Evolutionary conservation across 2,113 vertebrate genomes (phyloP).

Genomic region (Onychostoma macrolepis): DNA sequence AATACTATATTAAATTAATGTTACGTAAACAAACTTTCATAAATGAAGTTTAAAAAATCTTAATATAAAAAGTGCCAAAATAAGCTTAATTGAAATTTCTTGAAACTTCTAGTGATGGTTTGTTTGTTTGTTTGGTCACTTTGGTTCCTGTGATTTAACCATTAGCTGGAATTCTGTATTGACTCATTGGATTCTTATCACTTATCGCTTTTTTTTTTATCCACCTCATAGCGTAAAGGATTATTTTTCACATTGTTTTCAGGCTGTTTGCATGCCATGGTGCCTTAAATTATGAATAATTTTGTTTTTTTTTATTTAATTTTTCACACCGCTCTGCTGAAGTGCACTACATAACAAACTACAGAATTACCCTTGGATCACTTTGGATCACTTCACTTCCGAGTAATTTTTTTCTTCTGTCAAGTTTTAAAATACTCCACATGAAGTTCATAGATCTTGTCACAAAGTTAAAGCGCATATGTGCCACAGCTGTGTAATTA

Average conservation of each 20-base stretch:
- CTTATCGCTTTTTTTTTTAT: slow-evolving; percentile 48
- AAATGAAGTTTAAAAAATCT: not conserved
- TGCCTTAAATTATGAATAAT: not conserved
- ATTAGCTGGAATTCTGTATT: slow-evolving; percentile 82
- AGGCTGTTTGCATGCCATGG: slow-evolving; percentile 44
- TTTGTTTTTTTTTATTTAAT: not conserved
- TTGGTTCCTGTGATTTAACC: slow-evolving; percentile 85
- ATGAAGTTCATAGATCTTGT: slow-evolving; percentile 67
- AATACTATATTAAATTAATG: not conserved
- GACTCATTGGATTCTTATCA: slow-evolving; percentile 80
- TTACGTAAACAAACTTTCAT: not conserved
- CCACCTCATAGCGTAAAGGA: slow-evolving; percentile 79
- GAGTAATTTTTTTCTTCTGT: slow-evolving; percentile 63
- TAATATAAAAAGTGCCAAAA: not conserved
- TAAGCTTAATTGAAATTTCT: slow-evolving; percentile 44
- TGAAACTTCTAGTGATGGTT: too few relatives aligned
- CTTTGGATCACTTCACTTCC: slow-evolving; percentile 1
- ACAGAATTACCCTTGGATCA: not conserved
- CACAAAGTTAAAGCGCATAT: slow-evolving; percentile 37
- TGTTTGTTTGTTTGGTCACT: slow-evolving; percentile 86
- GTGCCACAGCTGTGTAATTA: slow-evolving; percentile 66
- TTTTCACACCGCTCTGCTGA: too few relatives aligned
- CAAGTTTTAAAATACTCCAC: slow-evolving; percentile 69
- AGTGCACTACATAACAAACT: not conserved
- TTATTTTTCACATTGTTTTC: slow-evolving; percentile 67